A percentile compares a stretch with the other conserved stretches of the same genome.
Evolutionary conservation across 2,797 vertebrate genomes (phyloP).

Genomic region (Bovichtus diacanthus): DNA sequence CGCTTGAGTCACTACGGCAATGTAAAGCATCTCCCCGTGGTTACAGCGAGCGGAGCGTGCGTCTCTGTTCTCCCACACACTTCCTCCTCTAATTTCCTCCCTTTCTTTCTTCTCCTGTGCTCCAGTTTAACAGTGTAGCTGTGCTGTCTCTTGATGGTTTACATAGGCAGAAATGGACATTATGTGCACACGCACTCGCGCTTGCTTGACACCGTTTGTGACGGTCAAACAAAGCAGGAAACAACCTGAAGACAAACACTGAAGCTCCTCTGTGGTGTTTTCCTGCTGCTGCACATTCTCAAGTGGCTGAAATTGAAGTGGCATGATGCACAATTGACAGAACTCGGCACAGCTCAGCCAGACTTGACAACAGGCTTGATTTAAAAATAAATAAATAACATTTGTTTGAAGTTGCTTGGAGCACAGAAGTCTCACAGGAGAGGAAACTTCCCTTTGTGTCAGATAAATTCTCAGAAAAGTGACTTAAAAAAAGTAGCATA

Average conservation of each 20-base stretch:
- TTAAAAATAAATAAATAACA: not conserved
- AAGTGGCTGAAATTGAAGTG: slow-evolving; percentile 42
- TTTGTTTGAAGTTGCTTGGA: slow-evolving; percentile 1
- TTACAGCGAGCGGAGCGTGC: slow-evolving; percentile 62
- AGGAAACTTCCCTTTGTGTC: not conserved
- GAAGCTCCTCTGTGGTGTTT: slow-evolving; percentile 37
- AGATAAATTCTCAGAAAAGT: slow-evolving; percentile 4
- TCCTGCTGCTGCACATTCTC: slow-evolving; percentile 34
- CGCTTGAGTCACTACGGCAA: slow-evolving; percentile 74
- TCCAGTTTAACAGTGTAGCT: slow-evolving; percentile 1
- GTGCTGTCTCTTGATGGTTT: not conserved
- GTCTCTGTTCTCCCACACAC: slow-evolving; percentile 67
- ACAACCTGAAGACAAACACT: slow-evolving; percentile 6
- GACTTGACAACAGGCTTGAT: slow-evolving; percentile 16
- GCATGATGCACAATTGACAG: slow-evolving; percentile 14
- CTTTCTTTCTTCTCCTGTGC: not conserved
- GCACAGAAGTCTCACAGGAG: not conserved
- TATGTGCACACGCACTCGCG: not conserved
- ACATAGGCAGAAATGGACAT: slow-evolving; percentile 1
- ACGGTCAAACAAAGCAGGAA: slow-evolving; percentile 14
- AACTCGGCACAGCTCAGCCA: slow-evolving; percentile 6
- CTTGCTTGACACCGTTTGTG: not conserved
- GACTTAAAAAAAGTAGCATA: slow-evolving; percentile 1
- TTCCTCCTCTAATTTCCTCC: slow-evolving; percentile 43
- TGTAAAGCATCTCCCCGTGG: slow-evolving; percentile 72